Conservation (phyloP, 2,113 vertebrate species). For the Melanerpes formicivorus region DNA sequence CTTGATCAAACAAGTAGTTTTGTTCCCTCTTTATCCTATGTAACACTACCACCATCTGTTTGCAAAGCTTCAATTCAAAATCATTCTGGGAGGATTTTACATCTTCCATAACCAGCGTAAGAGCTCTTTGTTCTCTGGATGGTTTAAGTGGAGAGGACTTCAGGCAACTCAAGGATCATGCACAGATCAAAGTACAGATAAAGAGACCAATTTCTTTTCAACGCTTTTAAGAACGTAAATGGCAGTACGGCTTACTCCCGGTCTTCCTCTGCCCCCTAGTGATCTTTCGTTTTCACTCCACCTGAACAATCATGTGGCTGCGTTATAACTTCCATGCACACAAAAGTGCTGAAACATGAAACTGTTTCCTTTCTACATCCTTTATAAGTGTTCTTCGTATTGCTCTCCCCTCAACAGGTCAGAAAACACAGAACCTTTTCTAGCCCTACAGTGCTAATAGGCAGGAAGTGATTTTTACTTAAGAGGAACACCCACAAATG, state of each 20-base stretch:
- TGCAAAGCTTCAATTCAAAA: neutral
- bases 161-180: neutral
- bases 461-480: neutral
- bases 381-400: neutral
- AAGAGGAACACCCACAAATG: neutral
- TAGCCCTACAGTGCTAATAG: neutral
- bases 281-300: neutral
- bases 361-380: neutral
- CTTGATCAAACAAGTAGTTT: neutral
- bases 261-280: slow-evolving; percentile 17
- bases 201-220: neutral
- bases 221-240: neutral
- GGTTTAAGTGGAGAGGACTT: neutral
- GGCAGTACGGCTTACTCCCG: neutral
- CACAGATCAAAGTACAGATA: neutral
- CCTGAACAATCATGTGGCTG: neutral
- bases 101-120: neutral
- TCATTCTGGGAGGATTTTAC: neutral
- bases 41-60: neutral
- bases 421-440: neutral
- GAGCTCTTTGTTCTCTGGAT: neutral
- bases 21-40: neutral
- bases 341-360: neutral
- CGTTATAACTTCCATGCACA: neutral
- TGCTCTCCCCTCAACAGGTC: neutral